A percentile compares a stretch with the other conserved stretches of the same genome.
These are phyloP conservation scores for Echinometra lucunter DNA, from an alignment of 53 echinoderm and acorn worm genomes.

Conservation along the genomic window DNA sequence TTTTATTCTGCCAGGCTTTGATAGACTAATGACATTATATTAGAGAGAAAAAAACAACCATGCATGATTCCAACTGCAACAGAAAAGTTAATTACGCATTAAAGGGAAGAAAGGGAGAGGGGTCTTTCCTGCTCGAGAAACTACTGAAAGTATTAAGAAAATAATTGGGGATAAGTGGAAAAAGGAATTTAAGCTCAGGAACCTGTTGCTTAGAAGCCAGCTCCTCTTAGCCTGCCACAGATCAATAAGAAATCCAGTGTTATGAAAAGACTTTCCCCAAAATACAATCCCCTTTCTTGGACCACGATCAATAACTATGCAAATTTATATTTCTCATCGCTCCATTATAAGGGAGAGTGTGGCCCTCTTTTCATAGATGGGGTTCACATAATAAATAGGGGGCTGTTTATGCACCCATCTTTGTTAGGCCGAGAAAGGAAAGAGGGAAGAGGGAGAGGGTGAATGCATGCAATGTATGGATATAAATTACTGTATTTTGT, in stretches of 20 bases:
- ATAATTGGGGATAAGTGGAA: background rate
- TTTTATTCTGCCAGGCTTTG: background rate
- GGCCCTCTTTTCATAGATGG: background rate
- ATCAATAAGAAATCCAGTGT: conserved; percentile 61
- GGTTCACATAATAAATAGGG: background rate
- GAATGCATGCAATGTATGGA: background rate
- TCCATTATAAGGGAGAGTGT: background rate
- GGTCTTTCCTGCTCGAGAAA: background rate
- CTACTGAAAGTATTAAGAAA: background rate
- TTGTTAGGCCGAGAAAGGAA: background rate
- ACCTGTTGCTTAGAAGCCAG: conserved; percentile 20
- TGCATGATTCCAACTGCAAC: background rate
- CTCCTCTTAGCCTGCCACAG: background rate
- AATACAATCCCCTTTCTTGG: conserved; percentile 37
- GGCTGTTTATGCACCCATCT: background rate
- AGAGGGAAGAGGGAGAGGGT: background rate
- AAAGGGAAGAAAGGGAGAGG: background rate
- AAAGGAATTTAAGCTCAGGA: conserved; percentile 5
- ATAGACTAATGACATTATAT: background rate
- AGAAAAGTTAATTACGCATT: background rate
- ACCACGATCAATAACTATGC: conserved; percentile 62
- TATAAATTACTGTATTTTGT: background rate
- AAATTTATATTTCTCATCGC: conserved; percentile 62
- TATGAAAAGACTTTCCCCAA: conserved; percentile 52
- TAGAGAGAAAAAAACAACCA: background rate